These are phyloP conservation scores for Hycleus phaleratus DNA, from an alignment of 1,140 invertebrate genomes.

Conservation along the genomic window DNA sequence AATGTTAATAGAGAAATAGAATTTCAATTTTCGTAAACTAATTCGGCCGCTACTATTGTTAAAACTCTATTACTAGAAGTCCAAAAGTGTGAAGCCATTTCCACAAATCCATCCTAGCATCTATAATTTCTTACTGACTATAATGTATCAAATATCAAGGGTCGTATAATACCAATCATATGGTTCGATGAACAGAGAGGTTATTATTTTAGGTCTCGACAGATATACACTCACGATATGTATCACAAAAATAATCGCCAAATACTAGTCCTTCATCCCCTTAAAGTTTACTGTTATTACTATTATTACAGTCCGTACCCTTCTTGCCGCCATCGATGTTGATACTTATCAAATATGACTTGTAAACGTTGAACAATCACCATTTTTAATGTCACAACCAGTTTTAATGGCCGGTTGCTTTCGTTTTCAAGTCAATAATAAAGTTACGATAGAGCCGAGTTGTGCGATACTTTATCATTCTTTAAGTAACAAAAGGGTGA, in stretches of 20 bases:
- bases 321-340: background rate
- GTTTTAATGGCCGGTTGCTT: too few relatives aligned
- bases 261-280: background rate
- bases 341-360: slow-evolving; percentile 31
- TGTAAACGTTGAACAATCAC: slow-evolving; percentile 19
- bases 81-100: slow-evolving; percentile 6
- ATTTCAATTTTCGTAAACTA: too few relatives aligned
- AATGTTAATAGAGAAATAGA: too few relatives aligned
- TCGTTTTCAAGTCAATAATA: too few relatives aligned
- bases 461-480: too few relatives aligned
- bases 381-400: background rate
- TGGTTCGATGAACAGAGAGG: slow-evolving; percentile 32
- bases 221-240: slow-evolving; percentile 26
- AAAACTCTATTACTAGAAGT: too few relatives aligned
- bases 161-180: slow-evolving; percentile 33
- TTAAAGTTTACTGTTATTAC: background rate
- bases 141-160: slow-evolving; percentile 30
- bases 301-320: background rate
- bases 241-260: slow-evolving; percentile 27
- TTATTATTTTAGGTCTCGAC: slow-evolving; percentile 33
- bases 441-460: too few relatives aligned
- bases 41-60: too few relatives aligned
- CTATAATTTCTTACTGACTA: slow-evolving; percentile 12
- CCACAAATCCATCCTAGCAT: slow-evolving; percentile 1
- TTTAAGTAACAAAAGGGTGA: too few relatives aligned